These are phyloP conservation scores for Halichoerus grypus DNA, from an alignment of 2,113 vertebrate species.

Conservation along the genomic window DNA sequence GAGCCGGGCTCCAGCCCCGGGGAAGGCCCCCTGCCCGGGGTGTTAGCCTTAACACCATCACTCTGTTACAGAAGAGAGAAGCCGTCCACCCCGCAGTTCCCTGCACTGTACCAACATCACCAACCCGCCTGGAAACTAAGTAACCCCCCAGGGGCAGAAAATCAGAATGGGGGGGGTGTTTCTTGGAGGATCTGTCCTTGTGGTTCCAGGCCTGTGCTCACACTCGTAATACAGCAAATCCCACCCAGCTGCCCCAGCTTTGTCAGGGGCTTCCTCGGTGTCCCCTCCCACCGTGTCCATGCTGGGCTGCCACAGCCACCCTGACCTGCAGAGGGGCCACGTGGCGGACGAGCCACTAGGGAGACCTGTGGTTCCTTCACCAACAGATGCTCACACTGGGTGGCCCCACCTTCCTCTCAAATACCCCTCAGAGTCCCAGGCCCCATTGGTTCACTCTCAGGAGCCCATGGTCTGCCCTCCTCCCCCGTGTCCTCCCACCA, in stretches of 20 bases:
- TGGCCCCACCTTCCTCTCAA: not conserved
- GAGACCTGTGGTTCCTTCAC: not conserved
- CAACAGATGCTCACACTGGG: not conserved
- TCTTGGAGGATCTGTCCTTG: not conserved
- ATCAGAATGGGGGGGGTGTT: not conserved
- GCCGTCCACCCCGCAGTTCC: rapidly evolving
- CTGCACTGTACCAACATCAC: rapidly evolving
- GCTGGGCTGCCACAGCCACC: not conserved
- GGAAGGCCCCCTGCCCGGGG: not conserved
- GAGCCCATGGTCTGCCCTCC: not conserved
- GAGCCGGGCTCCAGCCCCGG: not conserved
- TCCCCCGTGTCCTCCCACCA: not conserved
- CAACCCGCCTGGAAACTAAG: not conserved
- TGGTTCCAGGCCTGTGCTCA: rapidly evolving
- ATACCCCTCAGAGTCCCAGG: not conserved
- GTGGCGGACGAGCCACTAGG: rapidly evolving
- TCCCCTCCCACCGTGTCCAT: not conserved
- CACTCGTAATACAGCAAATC: not conserved
- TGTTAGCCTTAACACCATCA: not conserved
- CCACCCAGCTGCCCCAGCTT: not conserved
- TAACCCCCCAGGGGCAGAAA: not conserved
- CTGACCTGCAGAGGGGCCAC: not conserved
- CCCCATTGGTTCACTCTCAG: not conserved
- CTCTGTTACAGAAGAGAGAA: not conserved
- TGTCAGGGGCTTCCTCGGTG: not conserved